Evolutionary conservation across 2,888 invertebrate species (phyloP), one percentile per base, ranked within the genome.

Genomic region (Thera britannica): DNA sequence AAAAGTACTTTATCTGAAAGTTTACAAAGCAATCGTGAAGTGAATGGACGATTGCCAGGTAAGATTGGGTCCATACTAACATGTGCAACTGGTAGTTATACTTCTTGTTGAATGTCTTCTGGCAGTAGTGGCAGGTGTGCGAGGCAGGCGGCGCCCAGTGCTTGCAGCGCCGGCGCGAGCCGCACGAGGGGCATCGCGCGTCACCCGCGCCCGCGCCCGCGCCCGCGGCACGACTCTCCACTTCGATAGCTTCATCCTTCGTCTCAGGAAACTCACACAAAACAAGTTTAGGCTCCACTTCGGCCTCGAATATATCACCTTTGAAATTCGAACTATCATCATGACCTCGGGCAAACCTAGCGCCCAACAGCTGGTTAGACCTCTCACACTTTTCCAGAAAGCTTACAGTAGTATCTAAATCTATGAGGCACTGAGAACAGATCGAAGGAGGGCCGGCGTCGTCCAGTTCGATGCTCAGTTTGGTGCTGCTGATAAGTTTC

Each of bases 51-150:
- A 38, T 38, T 38, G 4, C 3, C 38, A 38, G 38, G 38, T 38
- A 38, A 38, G 38, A 23, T 23, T 23, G 7, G 48, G 9, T 46
- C 3, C 6, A 8, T 51, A 82, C 87, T 83, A 72, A 88, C 87
- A 86, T 55, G 65, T 89, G 89, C 12, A 86, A 52, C 56, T 81
- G 82, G 44, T 81, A 86, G 73, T 88, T 89, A 57, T 83, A 87
- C 71, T 86, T 89, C 67, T 84, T 86, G 12, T 74, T 83, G 61
- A 89, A 89, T 3, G 80, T 74, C 75, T 87, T 89, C 3, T 76
- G 70, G 58, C 89, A 89, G 54, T 82, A 75, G 8, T 80, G 81
- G 67, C 89, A 89, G 2, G 79, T 80, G 71, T 78, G 78, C 0
- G 73, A 57, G 0, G 68, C 23, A 0, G 82, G 80, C 2, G 82